Conservation (phyloP, 2,888 invertebrate species). For the Boloria selene region DNA sequence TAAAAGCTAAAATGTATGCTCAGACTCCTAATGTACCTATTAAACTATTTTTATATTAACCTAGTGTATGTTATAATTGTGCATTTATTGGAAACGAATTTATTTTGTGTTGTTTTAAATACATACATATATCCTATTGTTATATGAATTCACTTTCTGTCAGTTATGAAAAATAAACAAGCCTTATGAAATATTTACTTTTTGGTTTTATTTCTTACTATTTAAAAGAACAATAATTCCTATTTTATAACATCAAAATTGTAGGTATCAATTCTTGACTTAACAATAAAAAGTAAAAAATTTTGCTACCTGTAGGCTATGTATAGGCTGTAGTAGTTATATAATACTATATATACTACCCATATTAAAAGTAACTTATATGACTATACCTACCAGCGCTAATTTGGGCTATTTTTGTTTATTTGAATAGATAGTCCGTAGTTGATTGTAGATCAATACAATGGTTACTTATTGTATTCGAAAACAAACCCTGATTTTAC, state of each 20-base stretch:
- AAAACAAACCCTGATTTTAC: too few relatives aligned
- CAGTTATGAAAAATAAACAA: slow-evolving; percentile 49
- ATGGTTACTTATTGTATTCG: too few relatives aligned
- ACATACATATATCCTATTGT: slow-evolving; percentile 51
- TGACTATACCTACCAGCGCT: too few relatives aligned
- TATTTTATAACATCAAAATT: neutral
- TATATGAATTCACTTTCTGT: slow-evolving; percentile 54
- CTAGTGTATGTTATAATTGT: slow-evolving; percentile 48
- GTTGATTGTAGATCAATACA: too few relatives aligned
- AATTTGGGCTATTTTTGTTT: too few relatives aligned
- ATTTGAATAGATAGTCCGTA: too few relatives aligned
- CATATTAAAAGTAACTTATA: too few relatives aligned
- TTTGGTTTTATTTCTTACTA: slow-evolving; percentile 20
- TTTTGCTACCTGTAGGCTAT: too few relatives aligned
- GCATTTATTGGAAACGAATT: slow-evolving; percentile 81
- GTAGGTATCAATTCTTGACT: too few relatives aligned
- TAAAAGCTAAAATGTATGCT: slow-evolving; percentile 53
- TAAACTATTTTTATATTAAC: slow-evolving; percentile 62
- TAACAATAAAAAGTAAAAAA: too few relatives aligned
- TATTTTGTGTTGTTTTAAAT: slow-evolving; percentile 67
- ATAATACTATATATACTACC: too few relatives aligned
- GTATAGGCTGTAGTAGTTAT: too few relatives aligned
- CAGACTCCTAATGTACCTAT: slow-evolving; percentile 52
- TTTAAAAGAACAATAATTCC: neutral
- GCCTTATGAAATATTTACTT: slow-evolving; percentile 28